Evolutionary conservation across 1,140 invertebrate genomes (phyloP).

Genomic region (Heliconius nattereri): DNA sequence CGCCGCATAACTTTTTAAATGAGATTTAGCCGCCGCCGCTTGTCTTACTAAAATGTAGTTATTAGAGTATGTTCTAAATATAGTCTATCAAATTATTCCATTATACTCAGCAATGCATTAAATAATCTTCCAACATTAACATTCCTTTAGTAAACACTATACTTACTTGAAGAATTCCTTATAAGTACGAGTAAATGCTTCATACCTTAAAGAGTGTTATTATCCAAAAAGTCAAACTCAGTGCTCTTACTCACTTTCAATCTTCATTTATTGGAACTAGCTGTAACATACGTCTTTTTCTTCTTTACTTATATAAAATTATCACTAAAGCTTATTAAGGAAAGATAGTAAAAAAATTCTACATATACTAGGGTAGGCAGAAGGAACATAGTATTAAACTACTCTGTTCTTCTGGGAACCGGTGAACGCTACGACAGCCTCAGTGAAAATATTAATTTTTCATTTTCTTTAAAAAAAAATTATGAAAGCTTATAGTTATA

Average conservation of each 20-base stretch:
- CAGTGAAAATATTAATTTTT: too few relatives aligned
- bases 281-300: background rate
- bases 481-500: too few relatives aligned
- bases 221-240: background rate
- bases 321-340: background rate
- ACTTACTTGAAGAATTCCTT: conserved; percentile 51
- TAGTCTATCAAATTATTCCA: background rate
- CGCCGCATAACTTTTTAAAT: background rate
- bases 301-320: background rate
- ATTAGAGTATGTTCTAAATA: background rate
- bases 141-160: conserved; percentile 55
- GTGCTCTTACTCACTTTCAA: background rate
- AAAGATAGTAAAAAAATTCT: too few relatives aligned
- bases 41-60: background rate
- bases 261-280: background rate
- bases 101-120: background rate
- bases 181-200: conserved; percentile 29
- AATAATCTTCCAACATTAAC: conserved; percentile 43
- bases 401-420: too few relatives aligned
- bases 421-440: too few relatives aligned
- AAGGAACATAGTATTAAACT: too few relatives aligned
- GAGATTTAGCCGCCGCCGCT: background rate
- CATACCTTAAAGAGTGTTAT: conserved; percentile 8
- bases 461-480: too few relatives aligned
- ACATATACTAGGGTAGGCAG: too few relatives aligned